phyloP scores from a whole-genome alignment of 2,888 invertebrate genomes.

The Orchesella flavescens region DNA sequence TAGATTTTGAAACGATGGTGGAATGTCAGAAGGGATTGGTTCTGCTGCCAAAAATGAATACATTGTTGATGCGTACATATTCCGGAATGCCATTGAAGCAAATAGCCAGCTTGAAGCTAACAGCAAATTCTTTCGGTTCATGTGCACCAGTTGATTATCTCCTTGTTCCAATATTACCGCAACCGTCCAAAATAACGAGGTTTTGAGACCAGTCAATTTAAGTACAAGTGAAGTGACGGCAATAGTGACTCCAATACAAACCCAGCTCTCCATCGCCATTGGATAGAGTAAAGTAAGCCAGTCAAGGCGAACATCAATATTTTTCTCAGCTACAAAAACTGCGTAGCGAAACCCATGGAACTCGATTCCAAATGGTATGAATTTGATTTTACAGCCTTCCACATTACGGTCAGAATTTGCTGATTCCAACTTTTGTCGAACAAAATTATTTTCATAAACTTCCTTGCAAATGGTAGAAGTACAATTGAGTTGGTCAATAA shows the following conservation, averaged over 20 bases:
- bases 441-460: background rate
- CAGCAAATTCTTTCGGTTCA: background rate
- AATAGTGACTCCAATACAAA: background rate
- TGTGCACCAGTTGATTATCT: background rate
- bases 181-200: background rate
- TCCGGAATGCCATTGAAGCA: background rate
- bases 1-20: background rate
- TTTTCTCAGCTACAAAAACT: background rate
- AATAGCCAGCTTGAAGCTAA: background rate
- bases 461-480: too few species aligned
- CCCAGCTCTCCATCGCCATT: background rate
- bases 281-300: background rate
- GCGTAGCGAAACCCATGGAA: background rate
- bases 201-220: background rate
- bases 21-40: background rate
- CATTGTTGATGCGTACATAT: slow-evolving; percentile 14
- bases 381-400: background rate
- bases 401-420: background rate
- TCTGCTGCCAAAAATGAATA: slow-evolving; percentile 2
- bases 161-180: slow-evolving; percentile 4
- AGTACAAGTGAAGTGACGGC: background rate
- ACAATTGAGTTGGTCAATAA: too few species aligned
- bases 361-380: background rate
- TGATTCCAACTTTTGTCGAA: background rate
- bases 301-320: background rate